A percentile compares a stretch with the other conserved stretches of the same genome.
phyloP scores from a whole-genome alignment of 2,113 vertebrate species.

The Ochotona princeps region DNA sequence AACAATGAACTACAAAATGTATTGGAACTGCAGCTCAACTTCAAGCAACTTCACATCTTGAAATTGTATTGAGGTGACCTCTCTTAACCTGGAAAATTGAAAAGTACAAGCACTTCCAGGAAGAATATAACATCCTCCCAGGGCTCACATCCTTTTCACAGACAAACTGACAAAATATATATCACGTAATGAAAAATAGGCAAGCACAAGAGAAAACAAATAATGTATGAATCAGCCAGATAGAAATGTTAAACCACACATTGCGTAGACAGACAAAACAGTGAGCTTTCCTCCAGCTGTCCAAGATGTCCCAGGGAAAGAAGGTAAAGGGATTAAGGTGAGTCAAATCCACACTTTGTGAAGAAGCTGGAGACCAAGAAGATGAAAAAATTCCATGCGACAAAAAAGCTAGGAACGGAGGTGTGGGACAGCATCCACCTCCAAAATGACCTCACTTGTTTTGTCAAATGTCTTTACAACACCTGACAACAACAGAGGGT shows the following conservation, averaged over 20 bases:
- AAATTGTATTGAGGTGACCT: not conserved
- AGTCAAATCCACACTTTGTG: no score
- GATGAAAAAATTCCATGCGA: no score
- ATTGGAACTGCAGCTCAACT: no score
- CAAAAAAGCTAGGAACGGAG: no score
- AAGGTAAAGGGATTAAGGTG: no score
- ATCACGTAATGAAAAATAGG: not conserved
- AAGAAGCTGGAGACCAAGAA: no score
- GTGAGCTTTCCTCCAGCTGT: no score
- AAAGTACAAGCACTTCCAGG: not conserved
- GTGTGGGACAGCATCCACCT: no score
- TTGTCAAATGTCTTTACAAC: no score
- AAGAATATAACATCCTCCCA: not conserved
- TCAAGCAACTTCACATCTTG: not conserved
- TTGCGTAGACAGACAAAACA: not conserved
- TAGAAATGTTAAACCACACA: not conserved
- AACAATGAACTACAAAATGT: not conserved
- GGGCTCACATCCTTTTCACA: not conserved
- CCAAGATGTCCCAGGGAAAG: no score
- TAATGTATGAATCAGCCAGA: not conserved
- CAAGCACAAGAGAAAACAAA: not conserved
- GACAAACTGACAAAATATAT: not conserved
- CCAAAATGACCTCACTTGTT: no score
- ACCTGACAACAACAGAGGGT: no score
- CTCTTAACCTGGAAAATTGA: not conserved